Base-by-base conservation (phyloP, 2,888 invertebrate species). In the Sceliomorpha sp. region DNA sequence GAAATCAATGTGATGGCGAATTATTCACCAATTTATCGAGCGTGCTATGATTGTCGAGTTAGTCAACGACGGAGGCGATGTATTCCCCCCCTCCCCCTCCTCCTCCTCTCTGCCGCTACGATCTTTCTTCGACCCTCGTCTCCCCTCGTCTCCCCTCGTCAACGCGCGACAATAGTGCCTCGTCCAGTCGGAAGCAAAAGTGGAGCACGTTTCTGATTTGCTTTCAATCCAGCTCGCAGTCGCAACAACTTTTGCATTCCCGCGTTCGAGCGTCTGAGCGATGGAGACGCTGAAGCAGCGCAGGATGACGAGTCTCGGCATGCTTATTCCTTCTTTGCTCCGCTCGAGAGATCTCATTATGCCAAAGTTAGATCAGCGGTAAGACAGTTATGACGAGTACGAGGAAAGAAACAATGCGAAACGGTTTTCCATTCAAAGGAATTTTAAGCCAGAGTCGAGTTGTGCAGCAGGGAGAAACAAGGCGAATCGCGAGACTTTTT, bases 281-380 rank as follows among this genome's bases (percentile, higher is more conserved):
- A 63, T 56, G n/a, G 50, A 56, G 56, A 56, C 48, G 56, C 15
- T 31, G 29, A 48, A 42, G 34, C 20, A 55, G 42, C 17, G 20
- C 27, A 7, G 20, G 42, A 55, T 42, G 40, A 42, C 45, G 40
- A 53, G n/a, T n/a, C n/a, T n/a, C n/a, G n/a, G n/a, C n/a, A n/a
- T n/a, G n/a, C n/a, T n/a, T n/a, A n/a, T n/a, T n/a, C n/a, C n/a
- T n/a, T n/a, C n/a, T n/a, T n/a, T n/a, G n/a, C 45, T 39, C 53
- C 3, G 47, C 9, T 39, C 9, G 24, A 39, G 39, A 12, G 36
- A 59, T 59, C 42, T 50, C 50, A 59, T 59, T 59, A 50, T 50
- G 27, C 50, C 50, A 12, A 17, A 42, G 44, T 36, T 36, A 27
- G 42, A 59, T 50, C 50, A 26, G 9, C 12, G 55, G 45, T 37